phyloP scores from a whole-genome alignment of 2,797 vertebrate genomes.

The Margarornis squamiger region DNA sequence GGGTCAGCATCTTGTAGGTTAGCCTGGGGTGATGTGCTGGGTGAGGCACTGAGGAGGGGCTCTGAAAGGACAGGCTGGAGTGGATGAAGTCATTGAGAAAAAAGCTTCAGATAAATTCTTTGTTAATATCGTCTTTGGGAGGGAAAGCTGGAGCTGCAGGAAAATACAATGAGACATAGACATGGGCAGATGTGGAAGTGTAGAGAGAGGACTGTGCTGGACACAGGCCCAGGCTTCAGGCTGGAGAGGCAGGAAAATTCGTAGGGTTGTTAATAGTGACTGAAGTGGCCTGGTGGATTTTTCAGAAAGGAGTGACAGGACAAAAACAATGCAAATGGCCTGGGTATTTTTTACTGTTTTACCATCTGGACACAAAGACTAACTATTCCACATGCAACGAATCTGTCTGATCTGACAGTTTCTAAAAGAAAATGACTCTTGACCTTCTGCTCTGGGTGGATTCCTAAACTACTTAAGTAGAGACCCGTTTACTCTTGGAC shows the following conservation, averaged over 20 bases:
- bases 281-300: neutral
- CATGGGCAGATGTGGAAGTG: neutral
- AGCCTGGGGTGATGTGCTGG: neutral
- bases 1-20: neutral
- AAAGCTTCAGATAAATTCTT: neutral
- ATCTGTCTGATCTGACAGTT: neutral
- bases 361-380: neutral
- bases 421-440: neutral
- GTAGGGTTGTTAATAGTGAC: neutral
- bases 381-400: neutral
- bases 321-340: neutral
- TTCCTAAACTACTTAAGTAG: neutral
- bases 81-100: conserved; percentile 42
- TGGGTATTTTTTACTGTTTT: neutral
- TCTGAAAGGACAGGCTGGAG: neutral
- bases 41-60: conserved; percentile 18
- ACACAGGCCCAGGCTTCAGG: neutral
- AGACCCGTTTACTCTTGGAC: neutral
- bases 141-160: conserved; percentile 8
- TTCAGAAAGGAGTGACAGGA: neutral
- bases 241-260: neutral
- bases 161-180: conserved; percentile 28
- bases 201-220: neutral
- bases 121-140: conserved; percentile 47
- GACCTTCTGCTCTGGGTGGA: neutral